Percentiles rank a stretch among this genome's conserved stretches.
Evolutionary conservation across 2,888 invertebrate species (phyloP).

Genomic region (Galerucella nymphaeae): DNA sequence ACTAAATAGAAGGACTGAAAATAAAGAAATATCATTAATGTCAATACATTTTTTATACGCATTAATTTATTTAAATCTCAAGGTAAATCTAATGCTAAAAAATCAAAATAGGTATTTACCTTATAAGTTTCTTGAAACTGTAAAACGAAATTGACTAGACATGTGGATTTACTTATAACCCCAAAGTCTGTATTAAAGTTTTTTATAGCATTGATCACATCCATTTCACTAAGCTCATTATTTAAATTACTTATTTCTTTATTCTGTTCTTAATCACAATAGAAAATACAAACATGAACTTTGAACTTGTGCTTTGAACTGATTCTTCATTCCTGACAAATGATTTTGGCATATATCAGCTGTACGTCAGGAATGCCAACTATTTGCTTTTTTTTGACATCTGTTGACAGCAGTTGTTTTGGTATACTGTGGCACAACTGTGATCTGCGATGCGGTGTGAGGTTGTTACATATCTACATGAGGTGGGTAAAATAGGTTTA

Average conservation of each 20-base stretch:
- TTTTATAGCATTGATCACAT: constrained; percentile 61
- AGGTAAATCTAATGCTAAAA: constrained; percentile 8
- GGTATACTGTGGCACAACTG: no score
- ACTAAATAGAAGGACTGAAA: constrained; percentile 52
- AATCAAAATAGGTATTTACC: constrained; percentile 45
- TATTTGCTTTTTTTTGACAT: no score
- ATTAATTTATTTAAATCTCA: constrained; percentile 18
- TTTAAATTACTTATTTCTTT: constrained; percentile 15
- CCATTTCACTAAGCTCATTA: constrained; percentile 56
- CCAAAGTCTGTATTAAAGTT: constrained; percentile 60
- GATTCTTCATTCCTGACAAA: constrained; percentile 4
- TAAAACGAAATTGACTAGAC: constrained; percentile 52
- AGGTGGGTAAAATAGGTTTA: no score
- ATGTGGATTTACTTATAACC: constrained; percentile 56
- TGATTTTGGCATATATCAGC: neutral
- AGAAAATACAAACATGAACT: no score
- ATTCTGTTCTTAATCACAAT: constrained; percentile 7
- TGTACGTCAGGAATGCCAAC: neutral
- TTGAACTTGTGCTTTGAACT: no score
- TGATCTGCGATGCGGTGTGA: no score
- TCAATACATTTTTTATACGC: constrained; percentile 4
- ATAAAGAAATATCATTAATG: neutral
- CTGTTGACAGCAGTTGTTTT: no score
- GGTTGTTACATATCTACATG: no score
- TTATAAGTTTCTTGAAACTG: constrained; percentile 54